These are phyloP conservation scores for Festucalex cinctus DNA, from an alignment of 2,113 vertebrate species.

Conservation along the genomic window DNA sequence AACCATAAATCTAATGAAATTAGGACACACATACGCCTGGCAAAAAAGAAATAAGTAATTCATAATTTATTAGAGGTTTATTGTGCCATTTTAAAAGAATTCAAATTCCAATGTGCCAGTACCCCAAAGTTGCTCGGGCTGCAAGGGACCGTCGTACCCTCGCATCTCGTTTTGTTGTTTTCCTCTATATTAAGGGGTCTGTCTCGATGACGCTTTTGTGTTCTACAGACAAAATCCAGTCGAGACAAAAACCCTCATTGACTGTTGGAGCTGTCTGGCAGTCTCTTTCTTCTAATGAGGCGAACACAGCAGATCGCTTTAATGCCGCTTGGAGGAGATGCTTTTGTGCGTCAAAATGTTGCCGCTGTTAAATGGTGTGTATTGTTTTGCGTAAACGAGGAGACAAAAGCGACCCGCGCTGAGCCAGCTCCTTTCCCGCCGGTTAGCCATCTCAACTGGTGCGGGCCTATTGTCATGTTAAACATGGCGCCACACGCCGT, in stretches of 20 bases:
- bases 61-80: too few species aligned
- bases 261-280: conserved; percentile 90
- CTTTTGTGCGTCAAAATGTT: conserved; percentile 78
- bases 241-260: conserved; percentile 97
- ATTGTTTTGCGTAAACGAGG: conserved; percentile 84
- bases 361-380: conserved; percentile 82
- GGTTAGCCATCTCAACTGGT: conserved; percentile 55
- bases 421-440: conserved; percentile 57
- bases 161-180: conserved; percentile 64
- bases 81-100: too few species aligned
- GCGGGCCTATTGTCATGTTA: conserved; percentile 65
- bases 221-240: conserved; percentile 59
- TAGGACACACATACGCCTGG: too few species aligned
- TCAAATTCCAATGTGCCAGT: too few species aligned
- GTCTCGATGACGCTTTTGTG: conserved; percentile 97
- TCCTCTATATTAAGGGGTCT: conserved; percentile 88
- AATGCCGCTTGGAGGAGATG: conserved; percentile 81
- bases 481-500: conserved; percentile 56
- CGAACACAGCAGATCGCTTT: conserved; percentile 84
- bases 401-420: conserved; percentile 66
- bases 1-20: too few species aligned
- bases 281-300: conserved; percentile 88
- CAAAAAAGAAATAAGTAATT: too few species aligned
- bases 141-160: conserved; percentile 50
- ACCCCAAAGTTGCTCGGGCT: too few species aligned